Evolutionary conservation across 2,113 vertebrate genomes (phyloP).

Genomic region (Tylochromis polylepis): DNA sequence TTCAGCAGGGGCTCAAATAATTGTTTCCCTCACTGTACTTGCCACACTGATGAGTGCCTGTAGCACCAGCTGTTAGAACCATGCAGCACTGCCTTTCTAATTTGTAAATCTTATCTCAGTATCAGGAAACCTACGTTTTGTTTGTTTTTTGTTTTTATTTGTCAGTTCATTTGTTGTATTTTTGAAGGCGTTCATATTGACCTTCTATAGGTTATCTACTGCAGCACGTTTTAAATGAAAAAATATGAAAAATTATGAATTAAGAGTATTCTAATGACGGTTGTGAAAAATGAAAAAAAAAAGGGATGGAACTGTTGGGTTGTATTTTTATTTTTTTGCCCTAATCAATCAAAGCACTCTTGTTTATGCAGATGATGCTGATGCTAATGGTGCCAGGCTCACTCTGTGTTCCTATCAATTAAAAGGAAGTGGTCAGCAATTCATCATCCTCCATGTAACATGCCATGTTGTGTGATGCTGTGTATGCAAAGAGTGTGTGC

Average conservation of each 20-base stretch:
- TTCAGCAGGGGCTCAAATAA: not conserved
- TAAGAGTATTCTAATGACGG: not conserved
- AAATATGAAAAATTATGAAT: not conserved
- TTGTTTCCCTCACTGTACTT: not conserved
- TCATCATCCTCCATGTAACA: conserved; percentile 53
- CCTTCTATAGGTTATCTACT: not conserved
- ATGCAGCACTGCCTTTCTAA: not conserved
- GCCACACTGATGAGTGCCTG: not conserved
- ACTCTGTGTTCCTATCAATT: conserved; percentile 59
- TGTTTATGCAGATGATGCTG: conserved; percentile 51
- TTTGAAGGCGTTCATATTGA: not conserved
- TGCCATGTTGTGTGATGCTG: not conserved
- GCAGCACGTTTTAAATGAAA: not conserved
- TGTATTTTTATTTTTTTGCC: conserved; percentile 7
- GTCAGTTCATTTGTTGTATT: not conserved
- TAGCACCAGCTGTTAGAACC: not conserved
- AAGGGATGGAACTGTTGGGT: conserved; percentile 6
- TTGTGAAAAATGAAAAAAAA: not conserved
- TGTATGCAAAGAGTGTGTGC: not conserved
- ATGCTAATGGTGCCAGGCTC: conserved; percentile 41
- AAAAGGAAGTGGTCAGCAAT: conserved; percentile 49
- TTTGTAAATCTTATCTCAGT: not conserved
- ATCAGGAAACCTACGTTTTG: not conserved
- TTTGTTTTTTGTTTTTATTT: not conserved
- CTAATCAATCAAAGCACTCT: conserved; percentile 58